phyloP scores from a whole-genome alignment of 1,140 invertebrate genomes.

The Muscidifurax raptorellus region DNA sequence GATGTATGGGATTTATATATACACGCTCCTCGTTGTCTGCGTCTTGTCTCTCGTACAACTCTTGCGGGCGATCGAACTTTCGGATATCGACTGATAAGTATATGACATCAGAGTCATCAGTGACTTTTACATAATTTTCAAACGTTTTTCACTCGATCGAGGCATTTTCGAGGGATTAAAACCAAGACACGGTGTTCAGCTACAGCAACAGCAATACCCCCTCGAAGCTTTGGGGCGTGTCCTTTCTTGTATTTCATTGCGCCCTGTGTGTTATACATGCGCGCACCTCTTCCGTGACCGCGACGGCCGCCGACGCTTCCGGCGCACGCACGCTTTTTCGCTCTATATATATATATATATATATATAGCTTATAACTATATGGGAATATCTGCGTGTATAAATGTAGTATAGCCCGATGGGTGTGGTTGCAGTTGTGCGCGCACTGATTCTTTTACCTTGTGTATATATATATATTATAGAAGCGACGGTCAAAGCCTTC shows the following conservation, averaged over 20 bases:
- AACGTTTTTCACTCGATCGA: not conserved
- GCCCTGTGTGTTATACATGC: not conserved
- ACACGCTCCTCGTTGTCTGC: too few relatives aligned
- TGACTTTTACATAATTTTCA: too few relatives aligned
- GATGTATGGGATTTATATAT: conserved; percentile 71
- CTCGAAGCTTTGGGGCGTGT: conserved; percentile 19
- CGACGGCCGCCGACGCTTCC: not conserved
- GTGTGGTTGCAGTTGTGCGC: conserved; percentile 60
- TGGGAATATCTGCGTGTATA: conserved; percentile 23
- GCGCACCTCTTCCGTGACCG: not conserved
- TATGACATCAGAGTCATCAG: too few relatives aligned
- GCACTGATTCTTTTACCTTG: conserved; percentile 69
- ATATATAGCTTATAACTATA: not conserved
- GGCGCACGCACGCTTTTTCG: conserved; percentile 1
- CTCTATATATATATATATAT: not conserved
- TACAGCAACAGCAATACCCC: not conserved
- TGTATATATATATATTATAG: too few relatives aligned
- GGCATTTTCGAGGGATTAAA: not conserved
- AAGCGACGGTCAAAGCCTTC: too few relatives aligned
- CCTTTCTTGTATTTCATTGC: conserved; percentile 40
- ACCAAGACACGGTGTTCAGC: not conserved
- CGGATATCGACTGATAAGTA: too few relatives aligned
- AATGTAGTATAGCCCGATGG: conserved; percentile 40
- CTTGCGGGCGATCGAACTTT: not conserved
- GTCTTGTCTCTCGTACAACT: not conserved